Evolutionary conservation across 2,797 vertebrate genomes (phyloP).

Genomic region (Myoxocephalus aenaeus): DNA sequence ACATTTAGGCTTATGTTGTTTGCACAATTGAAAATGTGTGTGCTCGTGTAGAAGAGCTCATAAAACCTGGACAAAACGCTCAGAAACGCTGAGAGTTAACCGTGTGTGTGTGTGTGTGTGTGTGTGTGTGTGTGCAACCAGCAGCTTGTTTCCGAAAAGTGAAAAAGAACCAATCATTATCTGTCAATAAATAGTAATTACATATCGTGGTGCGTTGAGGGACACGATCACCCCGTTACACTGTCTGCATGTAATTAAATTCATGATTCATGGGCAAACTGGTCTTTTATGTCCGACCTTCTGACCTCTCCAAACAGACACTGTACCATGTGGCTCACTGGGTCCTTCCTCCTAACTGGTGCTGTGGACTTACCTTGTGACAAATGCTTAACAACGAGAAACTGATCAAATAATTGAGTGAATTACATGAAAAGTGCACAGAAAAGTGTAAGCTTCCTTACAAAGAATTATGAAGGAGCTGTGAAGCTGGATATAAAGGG

Average conservation of each 20-base stretch:
- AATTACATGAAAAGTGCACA: background rate
- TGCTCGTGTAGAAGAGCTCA: slow-evolving; percentile 5
- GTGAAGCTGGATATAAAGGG: slow-evolving; percentile 5
- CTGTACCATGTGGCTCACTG: slow-evolving; percentile 21
- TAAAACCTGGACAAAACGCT: background rate
- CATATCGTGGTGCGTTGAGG: slow-evolving; percentile 71
- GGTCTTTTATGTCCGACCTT: slow-evolving; percentile 59
- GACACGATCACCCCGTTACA: slow-evolving; percentile 65
- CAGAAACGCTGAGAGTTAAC: slow-evolving; percentile 30
- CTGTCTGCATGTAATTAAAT: slow-evolving; percentile 89
- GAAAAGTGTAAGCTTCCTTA: slow-evolving; percentile 3
- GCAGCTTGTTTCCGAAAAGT: slow-evolving; percentile 48
- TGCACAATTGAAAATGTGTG: slow-evolving; percentile 3
- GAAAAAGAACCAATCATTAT: slow-evolving; percentile 75
- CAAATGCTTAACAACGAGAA: background rate
- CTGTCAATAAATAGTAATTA: slow-evolving; percentile 91
- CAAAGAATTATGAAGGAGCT: slow-evolving; percentile 10
- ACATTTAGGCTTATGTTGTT: slow-evolving; percentile 11
- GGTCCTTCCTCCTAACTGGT: background rate
- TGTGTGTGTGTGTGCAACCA: slow-evolving; percentile 19
- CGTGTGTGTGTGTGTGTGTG: slow-evolving; percentile 29
- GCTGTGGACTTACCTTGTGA: background rate
- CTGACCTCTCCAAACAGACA: slow-evolving; percentile 55
- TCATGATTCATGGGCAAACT: slow-evolving; percentile 85
- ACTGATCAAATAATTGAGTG: background rate